phyloP scores from a whole-genome alignment of 2,888 invertebrate species.

The Drosophila nigritarsus region DNA sequence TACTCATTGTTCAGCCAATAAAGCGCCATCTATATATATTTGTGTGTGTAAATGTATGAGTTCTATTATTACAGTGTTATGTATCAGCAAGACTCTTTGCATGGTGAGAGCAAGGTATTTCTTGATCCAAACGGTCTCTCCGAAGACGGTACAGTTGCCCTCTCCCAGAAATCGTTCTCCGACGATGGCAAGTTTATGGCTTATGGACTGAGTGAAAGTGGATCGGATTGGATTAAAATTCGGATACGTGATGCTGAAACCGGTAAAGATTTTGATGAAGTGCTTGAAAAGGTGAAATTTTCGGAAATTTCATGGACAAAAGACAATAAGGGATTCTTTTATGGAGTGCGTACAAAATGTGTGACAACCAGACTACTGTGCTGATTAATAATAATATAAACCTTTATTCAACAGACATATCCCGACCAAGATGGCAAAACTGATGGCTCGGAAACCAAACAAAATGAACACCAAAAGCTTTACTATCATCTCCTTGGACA shows the following conservation, averaged over 20 bases:
- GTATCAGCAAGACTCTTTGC: constrained; percentile 93
- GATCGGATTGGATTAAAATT: constrained; percentile 98
- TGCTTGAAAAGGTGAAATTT: constrained; percentile 96
- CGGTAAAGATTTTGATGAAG: constrained; percentile 94
- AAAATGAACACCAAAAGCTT: constrained; percentile 95
- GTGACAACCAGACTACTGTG: not conserved
- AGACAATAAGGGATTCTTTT: constrained; percentile 97
- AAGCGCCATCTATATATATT: not conserved
- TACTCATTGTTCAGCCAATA: not conserved
- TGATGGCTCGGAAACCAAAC: constrained; percentile 96
- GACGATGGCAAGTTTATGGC: constrained; percentile 96
- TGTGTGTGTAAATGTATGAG: not conserved
- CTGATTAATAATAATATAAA: not conserved
- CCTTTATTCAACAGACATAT: constrained; percentile 88
- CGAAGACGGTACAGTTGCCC: constrained; percentile 94
- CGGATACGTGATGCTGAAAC: constrained; percentile 90
- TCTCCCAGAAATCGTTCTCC: constrained; percentile 92
- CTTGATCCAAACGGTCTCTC: constrained; percentile 97
- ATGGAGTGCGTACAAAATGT: constrained; percentile 88
- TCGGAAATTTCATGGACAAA: constrained; percentile 97
- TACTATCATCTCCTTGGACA: constrained; percentile 96
- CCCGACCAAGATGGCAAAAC: constrained; percentile 92
- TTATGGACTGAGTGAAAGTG: constrained; percentile 95
- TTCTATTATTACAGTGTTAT: constrained; percentile 89
- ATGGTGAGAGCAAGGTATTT: constrained; percentile 92